Evolutionary conservation across 2,888 invertebrate species (phyloP), one percentile per base, ranked within the genome.

Genomic region (Cheilosia variabilis): DNA sequence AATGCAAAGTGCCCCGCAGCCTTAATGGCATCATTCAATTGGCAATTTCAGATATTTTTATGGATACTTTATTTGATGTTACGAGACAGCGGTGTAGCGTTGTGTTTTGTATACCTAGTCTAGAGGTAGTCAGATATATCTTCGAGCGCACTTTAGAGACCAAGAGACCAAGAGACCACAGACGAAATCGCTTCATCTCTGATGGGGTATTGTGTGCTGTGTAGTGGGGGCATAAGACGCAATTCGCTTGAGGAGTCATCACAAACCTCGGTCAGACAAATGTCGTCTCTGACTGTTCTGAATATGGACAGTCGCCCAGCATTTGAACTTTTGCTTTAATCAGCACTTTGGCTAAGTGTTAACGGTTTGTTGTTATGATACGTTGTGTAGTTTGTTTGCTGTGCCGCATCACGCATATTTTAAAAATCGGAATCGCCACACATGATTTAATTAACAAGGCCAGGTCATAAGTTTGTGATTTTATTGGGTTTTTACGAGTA

Each of bases 11-110:
- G 89, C 83, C 87, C 87, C 87, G 87, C 83, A 83, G 88, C 88
- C 90, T 88, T 91, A 91, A 91, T 90, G 90, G 90, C 88, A 89
- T 88, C 88, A 89, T 90, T 89, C 89, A 90, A 91, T 91, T 90
- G 91, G 88, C 89, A 89, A 89, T 91, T 90, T 89, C 89, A 91
- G 89, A 90, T 91, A 88, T 88, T 90, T 90, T 90, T 90, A 90
- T 91, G 89, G 87, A 88, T 90, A 88, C 90, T 90, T 87, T 78
- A 82, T 77, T 82, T 87, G 69, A 87, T 82, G 77, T 87, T 87
- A 87, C 81, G 83, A 79, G 86, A 81, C 81, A 81, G 69, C 52
- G 71, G 10, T 19, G 41, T 43, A 15, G 53, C 34, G 24, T 5
- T 31, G 19, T 31, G 9, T 31, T 9, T 9, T 9, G 31, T 31